A percentile compares a stretch with the other conserved stretches of the same genome.
Evolutionary conservation across 2,888 invertebrate species (phyloP).

Genomic region (Aleiodes leptofemur): DNA sequence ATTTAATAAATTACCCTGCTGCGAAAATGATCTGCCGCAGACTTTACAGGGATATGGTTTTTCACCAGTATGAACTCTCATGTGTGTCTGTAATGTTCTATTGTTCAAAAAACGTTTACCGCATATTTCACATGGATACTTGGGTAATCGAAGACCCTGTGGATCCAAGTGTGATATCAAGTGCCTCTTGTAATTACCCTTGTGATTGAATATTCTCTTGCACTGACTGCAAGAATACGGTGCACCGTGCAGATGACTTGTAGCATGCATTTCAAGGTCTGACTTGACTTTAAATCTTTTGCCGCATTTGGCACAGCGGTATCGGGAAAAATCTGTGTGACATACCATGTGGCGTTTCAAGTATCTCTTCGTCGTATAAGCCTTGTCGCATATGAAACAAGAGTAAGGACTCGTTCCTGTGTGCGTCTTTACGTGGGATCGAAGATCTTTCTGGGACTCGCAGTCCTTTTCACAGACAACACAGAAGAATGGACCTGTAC

Average conservation of each 20-base stretch:
- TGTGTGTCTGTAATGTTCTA: conserved; percentile 78
- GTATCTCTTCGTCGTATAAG: conserved; percentile 69
- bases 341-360: conserved; percentile 72
- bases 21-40: conserved; percentile 77
- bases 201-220: conserved; percentile 69
- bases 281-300: conserved; percentile 65
- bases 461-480: conserved; percentile 79
- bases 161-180: conserved; percentile 70
- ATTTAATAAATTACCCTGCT: conserved; percentile 71
- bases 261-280: conserved; percentile 67
- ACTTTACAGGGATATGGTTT: conserved; percentile 78
- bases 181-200: conserved; percentile 71
- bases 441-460: conserved; percentile 77
- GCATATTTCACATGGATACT: conserved; percentile 78
- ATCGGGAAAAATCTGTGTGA: conserved; percentile 70
- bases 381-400: conserved; percentile 71
- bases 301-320: conserved; percentile 71
- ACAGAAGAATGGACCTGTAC: conserved; percentile 76
- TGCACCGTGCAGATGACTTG: conserved; percentile 60
- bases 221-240: conserved; percentile 70
- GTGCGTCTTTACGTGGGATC: conserved; percentile 79
- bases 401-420: conserved; percentile 78
- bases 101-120: conserved; percentile 79
- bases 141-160: conserved; percentile 70
- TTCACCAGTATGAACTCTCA: conserved; percentile 80